phyloP scores from a whole-genome alignment of 1,140 invertebrate species.

The Pachyrhynchus sulphureomaculatus region DNA sequence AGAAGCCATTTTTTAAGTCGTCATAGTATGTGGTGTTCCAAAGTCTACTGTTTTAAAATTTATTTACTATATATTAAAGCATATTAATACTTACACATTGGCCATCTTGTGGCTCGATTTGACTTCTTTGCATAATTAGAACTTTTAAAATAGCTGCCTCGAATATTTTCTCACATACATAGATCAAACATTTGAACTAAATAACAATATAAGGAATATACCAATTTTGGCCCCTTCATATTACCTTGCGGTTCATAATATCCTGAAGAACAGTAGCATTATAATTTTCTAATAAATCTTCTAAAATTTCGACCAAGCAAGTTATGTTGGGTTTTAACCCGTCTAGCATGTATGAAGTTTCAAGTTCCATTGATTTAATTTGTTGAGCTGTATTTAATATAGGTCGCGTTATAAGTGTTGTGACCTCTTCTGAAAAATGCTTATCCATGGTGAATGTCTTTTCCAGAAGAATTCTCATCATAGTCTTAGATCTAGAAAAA shows the following conservation, averaged over 20 bases:
- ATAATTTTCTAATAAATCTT: constrained; percentile 10
- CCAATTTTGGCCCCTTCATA: too few relatives aligned
- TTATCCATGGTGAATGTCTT: background rate
- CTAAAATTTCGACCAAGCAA: constrained; percentile 12
- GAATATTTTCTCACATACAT: background rate
- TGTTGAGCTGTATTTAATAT: background rate
- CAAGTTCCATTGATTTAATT: background rate
- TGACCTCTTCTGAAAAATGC: background rate
- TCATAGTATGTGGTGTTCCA: too few relatives aligned
- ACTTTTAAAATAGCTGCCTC: background rate
- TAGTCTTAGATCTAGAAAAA: too few relatives aligned
- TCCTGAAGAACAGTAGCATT: constrained; percentile 4
- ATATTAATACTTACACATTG: too few relatives aligned
- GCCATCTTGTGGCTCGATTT: too few relatives aligned
- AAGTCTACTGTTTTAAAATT: too few relatives aligned
- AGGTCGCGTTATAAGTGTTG: background rate
- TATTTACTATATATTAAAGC: too few relatives aligned
- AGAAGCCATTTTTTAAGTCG: too few relatives aligned
- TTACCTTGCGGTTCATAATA: constrained; percentile 3
- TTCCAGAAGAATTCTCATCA: background rate
- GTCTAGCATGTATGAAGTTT: background rate
- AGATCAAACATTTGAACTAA: too few relatives aligned
- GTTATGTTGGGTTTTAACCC: background rate
- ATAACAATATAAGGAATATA: too few relatives aligned
- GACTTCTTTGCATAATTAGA: too few relatives aligned